A percentile compares a stretch with the other conserved stretches of the same genome.
Conservation (phyloP, 2,113 vertebrate genomes). For the Erpornis zantholeuca region DNA sequence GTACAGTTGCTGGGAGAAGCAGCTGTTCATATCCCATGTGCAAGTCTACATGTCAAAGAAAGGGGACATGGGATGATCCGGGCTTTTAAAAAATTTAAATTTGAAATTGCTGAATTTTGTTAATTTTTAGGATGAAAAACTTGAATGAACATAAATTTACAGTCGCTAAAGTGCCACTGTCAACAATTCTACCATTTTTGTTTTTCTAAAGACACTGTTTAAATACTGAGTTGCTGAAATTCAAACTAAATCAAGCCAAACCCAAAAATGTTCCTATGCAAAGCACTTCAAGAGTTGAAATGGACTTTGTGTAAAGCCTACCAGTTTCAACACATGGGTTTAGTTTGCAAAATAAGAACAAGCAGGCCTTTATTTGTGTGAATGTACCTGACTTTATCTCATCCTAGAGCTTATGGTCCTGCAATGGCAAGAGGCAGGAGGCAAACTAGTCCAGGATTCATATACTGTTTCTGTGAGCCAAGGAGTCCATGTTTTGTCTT, state of each 20-base stretch:
- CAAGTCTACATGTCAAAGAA: not conserved
- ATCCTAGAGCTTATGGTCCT: not conserved
- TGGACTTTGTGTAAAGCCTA: not conserved
- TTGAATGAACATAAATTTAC: not conserved
- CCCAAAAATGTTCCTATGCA: not conserved
- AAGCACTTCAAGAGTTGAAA: not conserved
- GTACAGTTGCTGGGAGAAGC: not conserved
- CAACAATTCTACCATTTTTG: not conserved
- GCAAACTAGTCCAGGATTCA: not conserved
- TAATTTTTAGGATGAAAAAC: not conserved
- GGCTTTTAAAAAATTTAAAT: not conserved
- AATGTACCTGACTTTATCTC: not conserved
- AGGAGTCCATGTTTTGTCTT: not conserved
- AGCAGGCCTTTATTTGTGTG: not conserved
- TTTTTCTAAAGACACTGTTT: not conserved
- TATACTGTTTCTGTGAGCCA: not conserved
- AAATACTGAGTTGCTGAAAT: not conserved
- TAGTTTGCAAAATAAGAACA: not conserved
- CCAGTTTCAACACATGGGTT: not conserved
- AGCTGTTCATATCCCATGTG: not conserved
- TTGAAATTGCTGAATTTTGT: not conserved
- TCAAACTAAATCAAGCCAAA: not conserved
- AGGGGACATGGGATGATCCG: not conserved
- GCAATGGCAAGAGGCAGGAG: not conserved
- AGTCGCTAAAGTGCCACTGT: not conserved